Conservation (phyloP, 2,797 vertebrate species). For the Aphelocoma californica region DNA sequence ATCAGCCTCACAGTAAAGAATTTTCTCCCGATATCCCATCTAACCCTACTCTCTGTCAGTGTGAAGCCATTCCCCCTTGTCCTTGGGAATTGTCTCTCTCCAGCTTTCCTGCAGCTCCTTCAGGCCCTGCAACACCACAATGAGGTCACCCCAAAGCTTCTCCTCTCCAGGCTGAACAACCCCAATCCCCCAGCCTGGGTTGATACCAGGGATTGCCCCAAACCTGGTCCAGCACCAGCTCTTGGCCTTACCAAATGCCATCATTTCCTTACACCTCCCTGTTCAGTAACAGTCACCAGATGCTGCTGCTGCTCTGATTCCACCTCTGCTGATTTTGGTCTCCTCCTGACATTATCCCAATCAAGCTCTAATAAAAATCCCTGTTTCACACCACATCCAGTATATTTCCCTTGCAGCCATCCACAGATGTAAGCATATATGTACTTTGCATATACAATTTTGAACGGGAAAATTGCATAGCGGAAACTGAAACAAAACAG, state of each 20-base stretch:
- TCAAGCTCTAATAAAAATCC: neutral
- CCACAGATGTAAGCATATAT: neutral
- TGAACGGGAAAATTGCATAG: slow-evolving; percentile 23
- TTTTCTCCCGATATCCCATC: neutral
- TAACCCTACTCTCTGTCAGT: no score
- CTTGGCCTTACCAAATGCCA: neutral
- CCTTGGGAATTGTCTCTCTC: neutral
- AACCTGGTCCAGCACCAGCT: neutral
- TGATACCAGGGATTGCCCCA: no score
- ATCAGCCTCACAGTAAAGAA: neutral
- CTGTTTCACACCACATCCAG: neutral
- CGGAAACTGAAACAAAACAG: neutral
- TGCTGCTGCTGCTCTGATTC: neutral
- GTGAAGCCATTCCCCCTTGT: neutral
- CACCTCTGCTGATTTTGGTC: neutral
- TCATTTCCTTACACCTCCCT: neutral
- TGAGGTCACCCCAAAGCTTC: neutral
- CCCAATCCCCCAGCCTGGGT: neutral
- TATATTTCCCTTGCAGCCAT: neutral
- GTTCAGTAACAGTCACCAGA: neutral
- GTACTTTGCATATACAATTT: neutral
- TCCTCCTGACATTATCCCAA: neutral
- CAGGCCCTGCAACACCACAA: neutral
- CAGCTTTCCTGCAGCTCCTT: neutral
- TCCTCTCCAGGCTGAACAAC: neutral